Evolutionary conservation across 2,888 invertebrate species (phyloP), one percentile per base, ranked within the genome.

Genomic region (Pterostichus niger): DNA sequence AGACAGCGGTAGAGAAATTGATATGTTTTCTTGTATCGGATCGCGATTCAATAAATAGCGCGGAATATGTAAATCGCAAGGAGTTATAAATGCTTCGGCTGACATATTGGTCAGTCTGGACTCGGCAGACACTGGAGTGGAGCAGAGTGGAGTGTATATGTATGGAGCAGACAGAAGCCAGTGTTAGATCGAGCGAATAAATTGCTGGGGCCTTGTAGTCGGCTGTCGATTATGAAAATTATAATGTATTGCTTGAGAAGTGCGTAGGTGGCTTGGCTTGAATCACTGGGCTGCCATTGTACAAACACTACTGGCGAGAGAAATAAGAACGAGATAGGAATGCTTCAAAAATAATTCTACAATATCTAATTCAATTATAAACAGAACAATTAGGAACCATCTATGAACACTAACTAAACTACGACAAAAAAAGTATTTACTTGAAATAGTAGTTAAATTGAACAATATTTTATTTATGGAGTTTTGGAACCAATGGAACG

Each of bases 11-110:
- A 54, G 54, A 76, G 76, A 54, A 76, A 76, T 76, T 76, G 76
- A 76, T 76, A 76, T 76, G 76, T 76, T 76, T 33, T 68, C 54
- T 24, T 56, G 56, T 76, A 56, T 76, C 68, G 44, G 44, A 68
- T 68, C 76, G 76, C 76, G 56, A 76, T 76, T 52, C 54, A 76
- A 76, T 54, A 76, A 76, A 76, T 76, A 76, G 35, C 54, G 76
- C 56, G 52, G 76, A 76, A 76, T 76, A 76, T 76, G 76, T 76
- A 76, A 76, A 76, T 75, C 33, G 64, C 35, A 33, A 7, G 64
- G 56, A 56, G 56, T 64, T 15, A 13, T 64, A 35, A 13, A 13
- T 52, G 49, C 52, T 64, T 33, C 54, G 49, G 31, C 75, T 52
- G 75, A 75, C 75, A 52, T 75, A 75, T 75, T 75, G 68, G 64